These are phyloP conservation scores for Mesaphorura yosii DNA, from an alignment of 1,140 invertebrate genomes.

Conservation along the genomic window DNA sequence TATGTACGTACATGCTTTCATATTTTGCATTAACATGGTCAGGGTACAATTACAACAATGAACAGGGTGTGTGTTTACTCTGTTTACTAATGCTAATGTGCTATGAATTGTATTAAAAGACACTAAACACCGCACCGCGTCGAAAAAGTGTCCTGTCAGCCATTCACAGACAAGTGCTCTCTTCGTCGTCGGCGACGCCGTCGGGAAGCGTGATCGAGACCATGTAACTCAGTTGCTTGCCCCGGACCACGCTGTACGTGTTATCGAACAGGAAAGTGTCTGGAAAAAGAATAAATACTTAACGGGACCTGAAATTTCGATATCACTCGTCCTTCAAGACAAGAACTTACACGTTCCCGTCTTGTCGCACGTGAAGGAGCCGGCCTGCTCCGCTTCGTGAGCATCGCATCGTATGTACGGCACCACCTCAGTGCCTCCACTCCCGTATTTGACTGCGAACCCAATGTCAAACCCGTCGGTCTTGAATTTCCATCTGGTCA, in stretches of 20 bases:
- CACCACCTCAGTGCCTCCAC: conserved; percentile 50
- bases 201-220: conserved; percentile 13
- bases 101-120: no score
- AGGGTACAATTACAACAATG: no score
- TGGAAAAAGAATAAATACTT: conserved; percentile 39
- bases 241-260: conserved; percentile 63
- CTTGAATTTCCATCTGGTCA: conserved; percentile 72
- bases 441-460: conserved; percentile 60
- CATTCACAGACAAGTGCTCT: not conserved
- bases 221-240: conserved; percentile 66
- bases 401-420: conserved; percentile 56
- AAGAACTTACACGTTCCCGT: conserved; percentile 62
- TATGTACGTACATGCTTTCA: no score
- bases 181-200: conserved; percentile 5
- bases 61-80: no score
- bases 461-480: conserved; percentile 78
- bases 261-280: conserved; percentile 84
- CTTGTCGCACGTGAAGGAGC: conserved; percentile 57
- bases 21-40: no score
- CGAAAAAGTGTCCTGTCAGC: no score
- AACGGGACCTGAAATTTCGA: not conserved
- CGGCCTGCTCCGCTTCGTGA: conserved; percentile 64
- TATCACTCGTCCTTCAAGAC: not conserved
- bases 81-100: no score
- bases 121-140: no score